phyloP scores from a whole-genome alignment of 2,888 invertebrate genomes.

The Matsumyia berberina region DNA sequence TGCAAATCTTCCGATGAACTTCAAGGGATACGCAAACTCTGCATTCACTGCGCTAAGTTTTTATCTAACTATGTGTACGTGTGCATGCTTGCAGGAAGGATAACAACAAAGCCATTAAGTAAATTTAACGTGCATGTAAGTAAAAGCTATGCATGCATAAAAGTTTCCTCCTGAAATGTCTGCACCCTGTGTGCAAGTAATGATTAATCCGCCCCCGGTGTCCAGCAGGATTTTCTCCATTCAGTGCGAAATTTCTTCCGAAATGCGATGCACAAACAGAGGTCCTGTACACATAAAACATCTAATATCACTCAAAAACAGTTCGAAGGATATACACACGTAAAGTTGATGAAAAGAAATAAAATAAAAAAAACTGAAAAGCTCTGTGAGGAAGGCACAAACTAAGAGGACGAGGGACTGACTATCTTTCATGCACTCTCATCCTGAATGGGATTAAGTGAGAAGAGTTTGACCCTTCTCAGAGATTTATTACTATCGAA shows the following conservation, averaged over 20 bases:
- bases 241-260: conserved; percentile 14
- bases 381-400: background rate
- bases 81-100: conserved; percentile 47
- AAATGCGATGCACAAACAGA: conserved; percentile 48
- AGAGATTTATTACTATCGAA: conserved; percentile 68
- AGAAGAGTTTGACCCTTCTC: conserved; percentile 68
- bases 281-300: conserved; percentile 45
- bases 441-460: conserved; percentile 68
- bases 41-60: conserved; percentile 5
- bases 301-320: conserved; percentile 54
- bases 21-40: conserved; percentile 29
- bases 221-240: conserved; percentile 2
- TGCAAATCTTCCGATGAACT: conserved; percentile 68
- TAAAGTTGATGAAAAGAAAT: conserved; percentile 1
- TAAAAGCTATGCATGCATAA: conserved; percentile 49
- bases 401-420: background rate
- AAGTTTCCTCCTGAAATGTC: conserved; percentile 25
- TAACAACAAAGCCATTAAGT: conserved; percentile 64
- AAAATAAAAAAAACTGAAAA: no score
- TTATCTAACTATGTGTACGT: background rate
- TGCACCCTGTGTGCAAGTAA: conserved; percentile 4
- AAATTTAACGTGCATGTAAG: conserved; percentile 59
- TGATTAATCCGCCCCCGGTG: conserved; percentile 38
- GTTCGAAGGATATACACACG: conserved; percentile 30
- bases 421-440: conserved; percentile 61